phyloP scores from a whole-genome alignment of 2,888 invertebrate species.

The Tyria jacobaeae region DNA sequence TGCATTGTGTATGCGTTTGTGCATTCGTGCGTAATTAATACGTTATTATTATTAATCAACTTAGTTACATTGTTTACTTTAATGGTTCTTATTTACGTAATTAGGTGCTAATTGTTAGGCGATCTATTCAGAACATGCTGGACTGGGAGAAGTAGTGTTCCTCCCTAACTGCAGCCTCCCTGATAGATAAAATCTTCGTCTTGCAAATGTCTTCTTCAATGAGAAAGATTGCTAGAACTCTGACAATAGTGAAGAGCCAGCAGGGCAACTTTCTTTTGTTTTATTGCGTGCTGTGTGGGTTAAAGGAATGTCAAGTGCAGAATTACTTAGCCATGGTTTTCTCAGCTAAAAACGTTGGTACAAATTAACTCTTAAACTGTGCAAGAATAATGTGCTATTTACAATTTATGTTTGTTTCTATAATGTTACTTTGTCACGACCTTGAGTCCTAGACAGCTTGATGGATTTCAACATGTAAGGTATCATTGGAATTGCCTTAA shows the following conservation, averaged over 20 bases:
- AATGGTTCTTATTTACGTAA: background rate
- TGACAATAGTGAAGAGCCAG: background rate
- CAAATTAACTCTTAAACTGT: too few relatives aligned
- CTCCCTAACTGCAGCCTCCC: background rate
- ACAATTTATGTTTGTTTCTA: background rate
- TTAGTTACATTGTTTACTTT: background rate
- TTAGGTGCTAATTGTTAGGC: background rate
- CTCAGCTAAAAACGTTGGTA: background rate
- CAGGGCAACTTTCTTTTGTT: background rate
- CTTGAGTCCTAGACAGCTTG: too few relatives aligned
- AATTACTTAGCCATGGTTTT: too few relatives aligned
- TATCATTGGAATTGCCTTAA: too few relatives aligned
- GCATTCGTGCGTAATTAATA: conserved; percentile 4
- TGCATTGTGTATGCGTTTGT: background rate
- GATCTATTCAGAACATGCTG: background rate
- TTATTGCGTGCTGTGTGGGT: too few relatives aligned
- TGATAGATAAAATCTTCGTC: background rate
- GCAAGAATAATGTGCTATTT: background rate
- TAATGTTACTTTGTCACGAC: too few relatives aligned
- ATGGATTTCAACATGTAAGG: too few relatives aligned
- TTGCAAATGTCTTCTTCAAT: background rate
- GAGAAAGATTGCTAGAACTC: background rate
- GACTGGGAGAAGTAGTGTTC: background rate
- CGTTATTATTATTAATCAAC: too few relatives aligned
- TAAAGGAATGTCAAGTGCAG: background rate